Evolutionary conservation across 2,888 invertebrate genomes (phyloP), one percentile per base, ranked within the genome.

Genomic region (Mimachlamys varia): DNA sequence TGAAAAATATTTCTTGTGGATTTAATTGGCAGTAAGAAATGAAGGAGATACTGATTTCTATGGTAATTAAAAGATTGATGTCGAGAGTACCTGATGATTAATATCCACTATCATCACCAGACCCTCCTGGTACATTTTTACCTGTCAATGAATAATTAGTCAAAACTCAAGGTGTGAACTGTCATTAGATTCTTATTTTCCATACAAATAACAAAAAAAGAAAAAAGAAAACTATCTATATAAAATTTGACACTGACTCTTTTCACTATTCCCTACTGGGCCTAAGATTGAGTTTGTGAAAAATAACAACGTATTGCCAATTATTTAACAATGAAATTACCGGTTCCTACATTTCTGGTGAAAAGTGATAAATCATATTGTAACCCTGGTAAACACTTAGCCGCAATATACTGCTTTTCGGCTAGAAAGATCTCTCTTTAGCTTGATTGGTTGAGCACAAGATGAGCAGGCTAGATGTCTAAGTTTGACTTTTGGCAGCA

Each of bases 21-120:
- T 76, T 76, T 76, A 76, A 76, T 76, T 76, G 76, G 76, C 76
- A 76, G 76, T 76, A 76, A 76, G 76, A 76, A 76, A 76, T 76
- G 76, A 76, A 33, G 76, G 76, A 27, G 76, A 76, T 76, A 76
- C 76, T 33, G 76, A 76, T 76, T 76, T 27, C 27, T 13, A 44
- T 76, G 33, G 76, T 76, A 76, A 27, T 76, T 76, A 76, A 27
- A 76, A 76, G 76, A 76, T 76, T 27, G 76, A 76, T 76, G 76
- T 15, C 0, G 76, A 4, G 4, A 76, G 76, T 76, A 15, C 0
- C 22, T 33, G 10, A 15, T 76, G 76, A 76, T 76, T 76, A 76
- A 76, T 76, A 27, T 33, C 76, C 76, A 58, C 2, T 22, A 3
- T 5, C n/a, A 62, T 5, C 2, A 19, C 27, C 33, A 33, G 76